phyloP scores from a whole-genome alignment of 2,113 vertebrate species.

The Origma solitaria region DNA sequence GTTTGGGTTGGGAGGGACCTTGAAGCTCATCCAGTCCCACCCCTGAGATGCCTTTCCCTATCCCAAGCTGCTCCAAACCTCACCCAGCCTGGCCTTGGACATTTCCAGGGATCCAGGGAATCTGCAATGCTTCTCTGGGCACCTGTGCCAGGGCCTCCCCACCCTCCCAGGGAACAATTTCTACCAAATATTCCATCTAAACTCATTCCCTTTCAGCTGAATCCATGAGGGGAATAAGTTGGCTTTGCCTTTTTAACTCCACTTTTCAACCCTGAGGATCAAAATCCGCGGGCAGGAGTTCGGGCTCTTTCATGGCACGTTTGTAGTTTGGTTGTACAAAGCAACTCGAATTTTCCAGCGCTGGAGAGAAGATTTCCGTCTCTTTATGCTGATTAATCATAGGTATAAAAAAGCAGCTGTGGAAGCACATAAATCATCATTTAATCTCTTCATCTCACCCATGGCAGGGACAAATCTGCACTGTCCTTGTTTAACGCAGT shows the following conservation, averaged over 20 bases:
- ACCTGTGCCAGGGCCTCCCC: accelerated
- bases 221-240: background rate
- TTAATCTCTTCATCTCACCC: background rate
- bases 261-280: background rate
- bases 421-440: background rate
- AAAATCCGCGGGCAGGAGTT: background rate
- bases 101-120: background rate
- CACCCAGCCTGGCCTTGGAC: accelerated
- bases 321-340: background rate
- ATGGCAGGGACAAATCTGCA: background rate
- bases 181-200: background rate
- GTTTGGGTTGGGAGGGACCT: background rate
- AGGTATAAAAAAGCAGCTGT: background rate
- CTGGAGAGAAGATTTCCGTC: background rate
- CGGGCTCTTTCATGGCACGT: background rate
- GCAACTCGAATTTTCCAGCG: background rate
- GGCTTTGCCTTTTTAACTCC: background rate
- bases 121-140: background rate
- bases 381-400: background rate
- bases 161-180: no score
- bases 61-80: background rate
- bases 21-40: background rate
- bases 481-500: background rate
- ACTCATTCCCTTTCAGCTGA: background rate
- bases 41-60: accelerated